Evolutionary conservation across 2,888 invertebrate species (phyloP), one percentile per base, ranked within the genome.

Genomic region (Pristionchus exspectatus): DNA sequence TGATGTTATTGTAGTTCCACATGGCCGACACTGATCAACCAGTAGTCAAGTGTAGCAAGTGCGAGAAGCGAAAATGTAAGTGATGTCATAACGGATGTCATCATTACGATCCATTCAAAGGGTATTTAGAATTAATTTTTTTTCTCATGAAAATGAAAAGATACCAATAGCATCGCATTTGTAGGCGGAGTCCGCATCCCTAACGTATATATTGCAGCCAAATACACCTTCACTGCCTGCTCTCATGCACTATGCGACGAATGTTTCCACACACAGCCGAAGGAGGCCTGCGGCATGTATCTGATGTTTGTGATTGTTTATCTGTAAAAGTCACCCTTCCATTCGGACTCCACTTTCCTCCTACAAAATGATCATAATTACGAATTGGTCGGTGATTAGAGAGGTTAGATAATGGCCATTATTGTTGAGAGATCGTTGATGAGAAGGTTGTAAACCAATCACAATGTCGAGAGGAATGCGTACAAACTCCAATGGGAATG

Each of bases 1-100:
- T 33, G n/a, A 63, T 63, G 1, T 24, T 63, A 5, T 63, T 63
- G 24, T 24, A 63, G 63, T 63, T 24, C 7, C 21, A 38, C 50
- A 81, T 81, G 81, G 81, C 81, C n/a, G 81, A 81, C 18, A 18
- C 38, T 3, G 74, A 38, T 38, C 44, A 44, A 27, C 81, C 81
- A 50, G n/a, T 27, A n/a, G 81, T n/a, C 9, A 81, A 81, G 27
- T 81, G 81, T 50, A 54, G 81, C 81, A 81, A 81, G 81, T 81
- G 81, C 27, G 50, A 81, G 81, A 81, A 81, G 81, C 24, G 81
- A 50, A 81, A 81, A 27, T 44, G 81, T 81, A 27, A 74, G 74
- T n/a, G 24, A 30, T 50, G 44, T 69, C 69, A 69, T 27, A 7
- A 14, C 5, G 14, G 10, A 7, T 2, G 14, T 30, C 18, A 14